phyloP scores from a whole-genome alignment of 1,140 invertebrate species.

The Rhagoletis zephyria region DNA sequence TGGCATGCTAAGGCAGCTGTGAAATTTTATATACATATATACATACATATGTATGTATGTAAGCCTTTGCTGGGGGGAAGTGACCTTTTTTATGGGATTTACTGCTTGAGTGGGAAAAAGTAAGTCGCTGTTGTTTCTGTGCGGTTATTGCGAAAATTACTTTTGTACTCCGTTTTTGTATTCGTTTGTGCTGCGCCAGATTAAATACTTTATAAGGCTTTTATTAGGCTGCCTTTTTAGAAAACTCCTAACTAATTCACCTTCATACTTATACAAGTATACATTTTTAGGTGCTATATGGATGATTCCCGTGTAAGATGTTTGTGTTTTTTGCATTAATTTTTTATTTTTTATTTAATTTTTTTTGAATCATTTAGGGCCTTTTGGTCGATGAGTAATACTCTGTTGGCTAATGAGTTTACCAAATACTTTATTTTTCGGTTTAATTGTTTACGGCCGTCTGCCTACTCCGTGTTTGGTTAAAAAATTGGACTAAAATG shows the following conservation, averaged over 20 bases:
- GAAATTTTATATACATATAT: neutral
- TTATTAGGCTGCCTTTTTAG: neutral
- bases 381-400: no score
- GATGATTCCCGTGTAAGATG: neutral
- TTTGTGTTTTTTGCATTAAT: no score
- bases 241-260: no score
- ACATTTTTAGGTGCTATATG: neutral
- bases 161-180: neutral
- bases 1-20: neutral
- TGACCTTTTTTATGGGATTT: neutral
- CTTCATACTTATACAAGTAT: neutral
- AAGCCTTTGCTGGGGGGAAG: neutral
- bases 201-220: conserved; percentile 6
- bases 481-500: no score
- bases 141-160: neutral
- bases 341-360: no score
- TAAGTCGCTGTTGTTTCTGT: neutral
- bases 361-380: no score
- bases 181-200: neutral
- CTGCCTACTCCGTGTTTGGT: no score
- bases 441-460: no score
- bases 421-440: no score
- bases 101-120: neutral
- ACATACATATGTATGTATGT: no score
- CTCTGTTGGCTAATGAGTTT: no score